These are phyloP conservation scores for Epinotia nisella DNA, from an alignment of 2,888 invertebrate species.

Conservation along the genomic window DNA sequence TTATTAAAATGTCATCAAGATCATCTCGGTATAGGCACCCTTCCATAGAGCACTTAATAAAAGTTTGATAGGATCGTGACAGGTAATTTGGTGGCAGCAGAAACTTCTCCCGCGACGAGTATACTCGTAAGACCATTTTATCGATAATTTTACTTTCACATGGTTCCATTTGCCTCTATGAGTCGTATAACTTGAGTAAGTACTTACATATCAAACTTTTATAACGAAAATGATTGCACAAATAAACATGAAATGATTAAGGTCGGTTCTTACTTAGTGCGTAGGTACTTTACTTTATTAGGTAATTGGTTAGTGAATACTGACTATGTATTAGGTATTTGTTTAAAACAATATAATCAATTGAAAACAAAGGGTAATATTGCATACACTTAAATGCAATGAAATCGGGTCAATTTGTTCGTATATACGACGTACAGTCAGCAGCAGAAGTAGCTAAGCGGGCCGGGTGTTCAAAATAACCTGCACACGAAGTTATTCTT, in stretches of 20 bases:
- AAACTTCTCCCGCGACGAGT: conserved; percentile 1
- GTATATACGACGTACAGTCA: no score
- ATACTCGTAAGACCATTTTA: background rate
- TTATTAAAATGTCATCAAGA: conserved; percentile 26
- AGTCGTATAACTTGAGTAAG: conserved; percentile 20
- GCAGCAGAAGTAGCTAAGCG: no score
- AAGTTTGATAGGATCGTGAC: conserved; percentile 39
- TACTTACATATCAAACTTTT: conserved; percentile 31
- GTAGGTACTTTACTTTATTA: background rate
- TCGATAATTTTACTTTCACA: conserved; percentile 20
- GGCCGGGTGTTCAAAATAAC: no score
- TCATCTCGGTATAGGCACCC: conserved; percentile 18
- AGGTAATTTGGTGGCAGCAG: conserved; percentile 36
- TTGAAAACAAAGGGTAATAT: no score
- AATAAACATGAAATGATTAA: conserved; percentile 25
- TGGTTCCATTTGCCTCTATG: conserved; percentile 17
- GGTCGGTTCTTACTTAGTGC: background rate
- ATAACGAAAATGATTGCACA: conserved; percentile 26
- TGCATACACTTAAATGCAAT: no score
- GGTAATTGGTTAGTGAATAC: background rate
- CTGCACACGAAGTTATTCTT: no score
- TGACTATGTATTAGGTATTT: no score
- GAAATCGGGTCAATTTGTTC: no score
- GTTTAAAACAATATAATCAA: no score
- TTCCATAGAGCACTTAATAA: conserved; percentile 25